Evolutionary conservation across 2,113 vertebrate genomes (phyloP), one percentile per base, ranked within the genome.

Genomic region (Limnothrissa miodon): DNA sequence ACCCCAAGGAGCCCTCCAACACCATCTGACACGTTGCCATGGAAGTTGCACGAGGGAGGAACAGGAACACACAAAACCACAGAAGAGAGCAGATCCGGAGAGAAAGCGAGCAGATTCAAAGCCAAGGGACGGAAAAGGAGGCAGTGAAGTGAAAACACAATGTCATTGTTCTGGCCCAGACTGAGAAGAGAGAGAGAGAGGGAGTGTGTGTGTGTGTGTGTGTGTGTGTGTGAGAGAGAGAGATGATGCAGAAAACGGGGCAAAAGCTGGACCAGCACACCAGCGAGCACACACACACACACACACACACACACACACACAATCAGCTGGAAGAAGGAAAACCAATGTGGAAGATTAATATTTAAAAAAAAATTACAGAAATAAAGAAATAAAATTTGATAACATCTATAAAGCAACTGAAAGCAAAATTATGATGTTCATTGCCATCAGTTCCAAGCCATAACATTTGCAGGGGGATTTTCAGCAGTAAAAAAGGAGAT

Each of bases 91-190:
- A 62, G 25, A 62, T 1, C 6, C n/a, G 59, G 46, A 51, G 59
- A 93, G 90, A 94, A 94, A 94, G 93, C 90, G 92, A 94, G 91
- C 93, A 94, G 93, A 94, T 92, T 94, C 92, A 94, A 95, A 94
- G 91, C 89, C 92, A 89, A 92, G 89, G 88, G 85, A 91, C 90
- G 90, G 92, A 85, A 93, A 94, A 93, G 83, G 90, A 92, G 90
- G 81, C 93, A 92, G 88, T 91, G 88, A 91, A 90, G 92, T 91
- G 94, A 91, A 89, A 93, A 93, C 89, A 90, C 88, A 90, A 88
- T 89, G 89, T 90, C 90, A 92, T 94, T 93, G 93, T 90, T 87
- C 86, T 36, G 59, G 0, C 59, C 23, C 59, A 10, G n/a, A 62
- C 10, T 56, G 11, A 56, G 53, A 1, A 23, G 53, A 42, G 53